Conservation (phyloP, 2,113 vertebrate genomes). For the Tenrec ecaudatus region DNA sequence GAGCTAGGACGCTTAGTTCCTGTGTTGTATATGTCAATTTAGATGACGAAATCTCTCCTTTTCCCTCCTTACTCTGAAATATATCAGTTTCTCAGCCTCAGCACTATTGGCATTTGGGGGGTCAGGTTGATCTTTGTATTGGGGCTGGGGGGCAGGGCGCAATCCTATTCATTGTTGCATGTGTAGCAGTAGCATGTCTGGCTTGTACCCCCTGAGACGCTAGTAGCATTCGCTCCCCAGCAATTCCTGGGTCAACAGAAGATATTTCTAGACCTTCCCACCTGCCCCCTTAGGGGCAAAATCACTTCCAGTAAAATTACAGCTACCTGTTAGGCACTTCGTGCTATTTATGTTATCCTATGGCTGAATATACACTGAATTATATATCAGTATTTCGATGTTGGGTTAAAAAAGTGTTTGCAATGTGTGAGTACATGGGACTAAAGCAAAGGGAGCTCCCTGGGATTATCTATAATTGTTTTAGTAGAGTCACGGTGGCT, state of each 20-base stretch:
- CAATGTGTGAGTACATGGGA: too few relatives aligned
- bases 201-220: too few relatives aligned
- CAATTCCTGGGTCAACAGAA: not conserved
- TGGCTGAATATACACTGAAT: not conserved
- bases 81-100: accelerated
- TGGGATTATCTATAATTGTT: not conserved
- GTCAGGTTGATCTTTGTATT: not conserved
- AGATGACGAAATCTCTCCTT: accelerated
- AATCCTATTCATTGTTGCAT: not conserved
- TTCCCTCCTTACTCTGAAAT: not conserved
- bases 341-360: too few relatives aligned
- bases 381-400: not conserved
- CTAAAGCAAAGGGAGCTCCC: not conserved
- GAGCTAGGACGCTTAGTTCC: not conserved
- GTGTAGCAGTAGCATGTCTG: not conserved
- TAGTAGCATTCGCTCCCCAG: not conserved
- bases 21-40: accelerated
- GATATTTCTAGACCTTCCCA: not conserved
- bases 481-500: accelerated
- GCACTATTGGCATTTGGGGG: accelerated
- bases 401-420: too few relatives aligned
- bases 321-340: not conserved
- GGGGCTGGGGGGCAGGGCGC: accelerated
- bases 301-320: not conserved
- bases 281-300: accelerated